These are phyloP conservation scores for Cheilosia pagana DNA, from an alignment of 2,888 invertebrate genomes.

Conservation along the genomic window DNA sequence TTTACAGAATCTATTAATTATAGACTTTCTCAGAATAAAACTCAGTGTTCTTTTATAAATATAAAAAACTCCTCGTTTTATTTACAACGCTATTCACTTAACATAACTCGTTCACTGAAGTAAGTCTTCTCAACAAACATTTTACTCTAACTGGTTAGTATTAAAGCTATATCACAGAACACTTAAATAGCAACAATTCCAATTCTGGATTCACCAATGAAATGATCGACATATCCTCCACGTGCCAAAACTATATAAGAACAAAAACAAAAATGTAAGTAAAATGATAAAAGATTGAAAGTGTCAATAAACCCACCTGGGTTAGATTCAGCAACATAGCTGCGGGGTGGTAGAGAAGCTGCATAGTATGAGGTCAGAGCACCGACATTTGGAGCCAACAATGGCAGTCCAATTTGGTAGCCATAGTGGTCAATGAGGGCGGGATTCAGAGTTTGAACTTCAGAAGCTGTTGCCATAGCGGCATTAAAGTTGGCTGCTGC, in stretches of 20 bases:
- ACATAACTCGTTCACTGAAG: constrained; percentile 32
- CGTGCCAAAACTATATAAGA: constrained; percentile 34
- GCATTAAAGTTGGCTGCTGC: constrained; percentile 79
- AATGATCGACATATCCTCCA: not conserved
- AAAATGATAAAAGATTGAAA: not conserved
- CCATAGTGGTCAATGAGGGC: constrained; percentile 78
- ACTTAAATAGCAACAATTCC: constrained; percentile 41
- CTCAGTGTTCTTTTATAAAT: not conserved
- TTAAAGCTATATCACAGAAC: constrained; percentile 22
- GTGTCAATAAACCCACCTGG: constrained; percentile 78
- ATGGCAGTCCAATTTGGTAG: constrained; percentile 79
- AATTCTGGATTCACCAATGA: constrained; percentile 43
- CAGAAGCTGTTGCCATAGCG: constrained; percentile 80
- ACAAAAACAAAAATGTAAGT: constrained; percentile 7
- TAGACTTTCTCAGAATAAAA: not conserved
- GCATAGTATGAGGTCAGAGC: constrained; percentile 78
- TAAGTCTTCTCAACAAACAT: not conserved
- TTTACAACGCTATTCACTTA: constrained; percentile 34
- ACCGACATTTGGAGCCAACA: constrained; percentile 78
- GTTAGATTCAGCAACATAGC: constrained; percentile 80
- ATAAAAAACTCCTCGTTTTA: constrained; percentile 40
- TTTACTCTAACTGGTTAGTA: not conserved
- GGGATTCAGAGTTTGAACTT: constrained; percentile 77
- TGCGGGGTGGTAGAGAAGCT: constrained; percentile 81
- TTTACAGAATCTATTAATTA: too few species aligned